Evolutionary conservation across 2,113 vertebrate species (phyloP), one percentile per base, ranked within the genome.

Genomic region (Cryptotis parvus): DNA sequence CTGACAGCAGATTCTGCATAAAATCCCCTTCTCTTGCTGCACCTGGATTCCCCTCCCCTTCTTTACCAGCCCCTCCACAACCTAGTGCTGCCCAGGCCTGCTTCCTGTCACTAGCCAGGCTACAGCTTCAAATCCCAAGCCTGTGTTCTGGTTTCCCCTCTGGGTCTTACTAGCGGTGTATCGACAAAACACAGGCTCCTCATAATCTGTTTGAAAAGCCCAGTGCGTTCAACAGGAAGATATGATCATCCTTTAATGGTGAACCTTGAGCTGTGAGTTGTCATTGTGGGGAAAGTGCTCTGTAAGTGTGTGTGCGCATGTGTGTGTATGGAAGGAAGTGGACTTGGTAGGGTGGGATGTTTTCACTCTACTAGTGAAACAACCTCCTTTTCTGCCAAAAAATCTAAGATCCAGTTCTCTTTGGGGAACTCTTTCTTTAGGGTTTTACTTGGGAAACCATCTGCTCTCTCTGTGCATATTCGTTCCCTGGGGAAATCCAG

Each of bases 81-180:
- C 2, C 43, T 86, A 89, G 89, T 15, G 73, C 55, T 16, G 22
- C 78, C 11, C 37, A 73, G 70, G 76, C 91, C 97, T 97, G 97
- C 74, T 97, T 97, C 97, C 97, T 97, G 92, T 98, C 97, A 96
- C 83, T 69, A 58, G 35, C 89, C 92, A 79, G 89, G 16, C 76
- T 49, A n/a, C 87, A 85, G 69, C 85, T 93, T 96, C 92, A 92
- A 86, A 94, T 73, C 58, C n/a, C 43, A 52, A 84, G 92, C 93
- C 97, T 93, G 97, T 90, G 96, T 97, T 97, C 95, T 96, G 96
- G 96, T 96, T 96, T 94, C 87, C 87, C 63, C 90, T 96, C 92
- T 90, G 89, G 92, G 94, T 95, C 97, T 95, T 89, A 91, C 93
- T 79, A 75, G 92, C 87, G 39, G 76, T 90, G 96, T 96, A 76